Percentiles rank a stretch among this genome's conserved stretches.
phyloP scores from a whole-genome alignment of 2,888 invertebrate species.

The Allolobophora icterica region DNA sequence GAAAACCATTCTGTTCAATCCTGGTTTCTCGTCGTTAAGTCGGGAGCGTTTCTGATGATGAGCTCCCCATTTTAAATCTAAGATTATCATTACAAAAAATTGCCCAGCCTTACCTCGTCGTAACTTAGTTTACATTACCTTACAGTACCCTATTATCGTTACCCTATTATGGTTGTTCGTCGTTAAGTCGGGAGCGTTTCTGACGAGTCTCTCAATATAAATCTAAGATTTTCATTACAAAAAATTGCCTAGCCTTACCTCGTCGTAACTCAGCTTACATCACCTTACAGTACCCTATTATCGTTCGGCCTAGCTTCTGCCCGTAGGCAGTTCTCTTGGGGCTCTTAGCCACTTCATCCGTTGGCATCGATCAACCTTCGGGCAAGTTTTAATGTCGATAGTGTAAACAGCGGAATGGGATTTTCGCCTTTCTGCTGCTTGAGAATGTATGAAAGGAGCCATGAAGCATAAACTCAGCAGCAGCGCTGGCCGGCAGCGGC shows the following conservation, averaged over 20 bases:
- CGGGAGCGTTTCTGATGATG: too few species aligned
- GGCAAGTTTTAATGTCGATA: constrained; percentile 3
- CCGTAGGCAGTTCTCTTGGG: not conserved
- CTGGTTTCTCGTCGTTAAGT: too few species aligned
- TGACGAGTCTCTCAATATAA: too few species aligned
- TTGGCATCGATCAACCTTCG: not conserved
- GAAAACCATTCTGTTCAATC: too few species aligned
- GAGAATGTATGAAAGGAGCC: not conserved
- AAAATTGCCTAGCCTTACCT: not conserved
- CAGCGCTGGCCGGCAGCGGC: not conserved
- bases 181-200: too few species aligned
- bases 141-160: too few species aligned
- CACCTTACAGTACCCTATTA: not conserved
- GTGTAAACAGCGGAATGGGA: not conserved
- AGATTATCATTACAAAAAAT: not conserved
- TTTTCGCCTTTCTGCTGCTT: not conserved
- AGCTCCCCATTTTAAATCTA: not conserved
- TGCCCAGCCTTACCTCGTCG: too few species aligned
- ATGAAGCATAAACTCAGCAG: not conserved
- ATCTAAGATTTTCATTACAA: not conserved
- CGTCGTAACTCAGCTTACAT: not conserved
- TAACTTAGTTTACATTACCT: too few species aligned
- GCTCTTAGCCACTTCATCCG: not conserved
- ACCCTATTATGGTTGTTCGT: too few species aligned
- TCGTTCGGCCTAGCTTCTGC: not conserved